phyloP scores from a whole-genome alignment of 1,140 invertebrate species.

The Cherax destructor region DNA sequence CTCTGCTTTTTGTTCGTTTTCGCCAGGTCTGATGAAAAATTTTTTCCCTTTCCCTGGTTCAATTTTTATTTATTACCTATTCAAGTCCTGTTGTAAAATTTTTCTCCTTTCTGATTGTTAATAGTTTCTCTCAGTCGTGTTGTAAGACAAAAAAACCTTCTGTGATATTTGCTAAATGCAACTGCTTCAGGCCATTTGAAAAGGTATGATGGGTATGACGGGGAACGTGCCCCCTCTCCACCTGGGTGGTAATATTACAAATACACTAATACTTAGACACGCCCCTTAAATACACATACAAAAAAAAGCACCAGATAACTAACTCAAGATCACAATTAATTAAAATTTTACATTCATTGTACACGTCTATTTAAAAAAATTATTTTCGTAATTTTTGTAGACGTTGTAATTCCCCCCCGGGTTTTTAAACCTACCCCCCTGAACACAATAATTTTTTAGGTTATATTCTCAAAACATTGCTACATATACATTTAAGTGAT shows the following conservation, averaged over 20 bases:
- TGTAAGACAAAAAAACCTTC: constrained; percentile 43
- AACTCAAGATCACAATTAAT: too few species aligned
- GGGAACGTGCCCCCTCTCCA: neutral
- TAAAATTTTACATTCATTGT: too few species aligned
- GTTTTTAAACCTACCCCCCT: too few species aligned
- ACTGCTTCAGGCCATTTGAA: constrained; percentile 4
- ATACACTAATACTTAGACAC: neutral
- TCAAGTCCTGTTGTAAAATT: neutral
- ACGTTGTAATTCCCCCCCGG: too few species aligned
- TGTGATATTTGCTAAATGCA: constrained; percentile 67
- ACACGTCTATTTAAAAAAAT: too few species aligned
- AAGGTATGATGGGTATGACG: neutral
- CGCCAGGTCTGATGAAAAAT: neutral
- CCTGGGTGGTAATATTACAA: neutral
- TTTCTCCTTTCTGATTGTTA: constrained; percentile 23
- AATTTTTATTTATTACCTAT: neutral
- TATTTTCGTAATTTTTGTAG: too few species aligned
- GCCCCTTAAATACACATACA: neutral
- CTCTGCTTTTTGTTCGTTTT: neutral
- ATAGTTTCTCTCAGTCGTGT: constrained; percentile 26
- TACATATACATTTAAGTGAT: too few species aligned
- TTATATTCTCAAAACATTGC: too few species aligned
- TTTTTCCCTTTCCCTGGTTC: neutral
- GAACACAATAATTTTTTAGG: too few species aligned
- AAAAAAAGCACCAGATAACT: neutral